Percentiles rank a stretch among this genome's conserved stretches.
Evolutionary conservation across 2,113 vertebrate genomes (phyloP).

Genomic region (Barbus barbus): DNA sequence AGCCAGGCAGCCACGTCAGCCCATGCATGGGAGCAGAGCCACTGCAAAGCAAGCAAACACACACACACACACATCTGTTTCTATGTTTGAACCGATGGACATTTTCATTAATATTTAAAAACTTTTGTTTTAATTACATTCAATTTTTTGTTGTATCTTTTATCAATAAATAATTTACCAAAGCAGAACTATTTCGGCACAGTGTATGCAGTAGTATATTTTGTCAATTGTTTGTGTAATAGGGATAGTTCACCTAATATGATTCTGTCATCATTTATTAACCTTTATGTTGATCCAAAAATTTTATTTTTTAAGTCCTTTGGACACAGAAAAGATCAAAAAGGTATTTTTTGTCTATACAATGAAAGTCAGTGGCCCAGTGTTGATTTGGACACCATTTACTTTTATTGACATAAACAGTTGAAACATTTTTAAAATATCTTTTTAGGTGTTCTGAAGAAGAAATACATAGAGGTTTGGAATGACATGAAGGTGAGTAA

Average conservation of each 20-base stretch:
- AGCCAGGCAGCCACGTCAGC: constrained; percentile 68
- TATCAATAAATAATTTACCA: background rate
- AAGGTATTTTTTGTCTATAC: background rate
- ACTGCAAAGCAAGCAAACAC: constrained; percentile 39
- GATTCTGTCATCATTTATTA: background rate
- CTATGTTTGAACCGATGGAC: background rate
- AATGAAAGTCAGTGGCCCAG: background rate
- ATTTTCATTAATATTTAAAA: too few relatives aligned
- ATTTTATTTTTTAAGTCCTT: background rate
- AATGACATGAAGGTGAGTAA: background rate
- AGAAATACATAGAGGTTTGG: background rate
- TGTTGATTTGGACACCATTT: background rate
- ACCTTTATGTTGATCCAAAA: background rate
- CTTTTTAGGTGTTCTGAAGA: background rate
- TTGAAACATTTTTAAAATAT: background rate
- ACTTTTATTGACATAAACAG: background rate
- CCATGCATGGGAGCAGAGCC: constrained; percentile 21
- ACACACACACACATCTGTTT: constrained; percentile 22
- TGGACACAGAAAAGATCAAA: background rate
- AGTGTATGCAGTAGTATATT: background rate
- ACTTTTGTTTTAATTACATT: too few relatives aligned
- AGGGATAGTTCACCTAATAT: background rate
- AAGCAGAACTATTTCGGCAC: background rate
- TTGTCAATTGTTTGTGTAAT: background rate
- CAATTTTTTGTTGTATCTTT: too few relatives aligned